A percentile compares a stretch with the other conserved stretches of the same genome.
phyloP scores from a whole-genome alignment of 2,113 vertebrate genomes.

The Dromiciops gliroides region DNA sequence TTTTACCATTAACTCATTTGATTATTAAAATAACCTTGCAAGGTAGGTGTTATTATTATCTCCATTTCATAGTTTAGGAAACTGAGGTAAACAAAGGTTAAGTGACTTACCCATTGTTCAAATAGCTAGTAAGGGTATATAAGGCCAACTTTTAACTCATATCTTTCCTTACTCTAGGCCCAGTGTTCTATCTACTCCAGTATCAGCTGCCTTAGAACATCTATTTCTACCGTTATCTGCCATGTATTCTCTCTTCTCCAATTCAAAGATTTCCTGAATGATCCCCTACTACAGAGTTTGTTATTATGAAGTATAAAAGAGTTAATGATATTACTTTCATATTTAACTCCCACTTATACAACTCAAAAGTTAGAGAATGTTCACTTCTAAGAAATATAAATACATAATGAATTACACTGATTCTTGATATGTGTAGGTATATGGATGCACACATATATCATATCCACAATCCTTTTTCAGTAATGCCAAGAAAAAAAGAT shows the following conservation, averaged over 20 bases:
- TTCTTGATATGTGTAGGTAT: not conserved
- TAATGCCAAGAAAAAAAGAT: not conserved
- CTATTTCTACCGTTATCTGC: not conserved
- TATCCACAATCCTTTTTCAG: not conserved
- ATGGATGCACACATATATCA: not conserved
- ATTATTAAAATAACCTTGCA: not conserved
- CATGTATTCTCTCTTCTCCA: not conserved
- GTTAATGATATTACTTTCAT: not conserved
- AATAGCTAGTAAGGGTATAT: not conserved
- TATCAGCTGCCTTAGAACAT: not conserved
- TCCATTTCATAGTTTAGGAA: not conserved
- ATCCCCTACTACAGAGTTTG: not conserved
- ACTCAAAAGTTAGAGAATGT: conserved; percentile 3
- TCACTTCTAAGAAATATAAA: not conserved
- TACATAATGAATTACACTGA: not conserved
- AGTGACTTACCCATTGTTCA: not conserved
- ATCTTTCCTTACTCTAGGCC: not conserved
- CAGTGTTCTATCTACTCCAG: too few relatives aligned
- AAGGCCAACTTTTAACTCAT: not conserved
- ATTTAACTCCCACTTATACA: conserved; percentile 11
- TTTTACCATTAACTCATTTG: not conserved
- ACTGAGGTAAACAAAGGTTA: not conserved
- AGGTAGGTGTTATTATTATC: not conserved
- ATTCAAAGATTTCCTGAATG: conserved; percentile 15
- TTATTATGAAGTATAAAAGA: not conserved